Conservation (phyloP, 2,888 invertebrate species). For the Chironomus tentans region DNA sequence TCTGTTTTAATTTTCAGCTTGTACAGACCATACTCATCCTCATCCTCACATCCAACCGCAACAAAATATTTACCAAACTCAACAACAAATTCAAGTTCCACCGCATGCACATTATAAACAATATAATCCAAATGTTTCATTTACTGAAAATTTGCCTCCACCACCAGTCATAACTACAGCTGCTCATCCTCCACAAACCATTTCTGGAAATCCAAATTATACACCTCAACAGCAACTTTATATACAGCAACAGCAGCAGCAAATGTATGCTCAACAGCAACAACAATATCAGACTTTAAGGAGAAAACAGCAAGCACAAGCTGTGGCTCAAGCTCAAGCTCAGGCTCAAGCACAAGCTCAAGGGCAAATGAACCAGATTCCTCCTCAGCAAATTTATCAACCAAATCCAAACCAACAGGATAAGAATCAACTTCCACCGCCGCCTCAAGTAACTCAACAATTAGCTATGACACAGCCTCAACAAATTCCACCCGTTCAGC, state of each 20-base stretch:
- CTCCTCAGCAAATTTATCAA: conserved; percentile 9
- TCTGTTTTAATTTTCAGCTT: conserved; percentile 53
- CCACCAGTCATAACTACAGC: conserved; percentile 18
- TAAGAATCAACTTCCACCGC: background rate
- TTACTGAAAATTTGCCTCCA: conserved; percentile 15
- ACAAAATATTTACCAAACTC: conserved; percentile 37
- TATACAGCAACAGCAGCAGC: conserved; percentile 16
- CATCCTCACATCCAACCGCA: conserved; percentile 43
- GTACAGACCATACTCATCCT: conserved; percentile 40
- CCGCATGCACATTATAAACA: conserved; percentile 23
- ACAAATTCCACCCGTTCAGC: conserved; percentile 20
- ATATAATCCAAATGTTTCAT: conserved; percentile 24
- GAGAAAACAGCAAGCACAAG: conserved; percentile 4
- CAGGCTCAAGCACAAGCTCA: conserved; percentile 9
- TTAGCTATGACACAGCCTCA: conserved; percentile 28
- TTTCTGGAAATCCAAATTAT: conserved; percentile 22
- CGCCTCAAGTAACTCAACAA: conserved; percentile 29
- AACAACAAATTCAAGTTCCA: conserved; percentile 40
- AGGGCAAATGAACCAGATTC: conserved; percentile 2
- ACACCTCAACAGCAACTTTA: conserved; percentile 33
- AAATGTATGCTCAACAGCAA: conserved; percentile 22
- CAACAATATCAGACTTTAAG: conserved; percentile 24
- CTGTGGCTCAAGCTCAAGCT: background rate
- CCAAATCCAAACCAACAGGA: conserved; percentile 12
- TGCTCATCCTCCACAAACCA: conserved; percentile 20